A percentile compares a stretch with the other conserved stretches of the same genome.
These are phyloP conservation scores for Herpetotheres cachinnans DNA, from an alignment of 2,113 vertebrate species.

Conservation along the genomic window DNA sequence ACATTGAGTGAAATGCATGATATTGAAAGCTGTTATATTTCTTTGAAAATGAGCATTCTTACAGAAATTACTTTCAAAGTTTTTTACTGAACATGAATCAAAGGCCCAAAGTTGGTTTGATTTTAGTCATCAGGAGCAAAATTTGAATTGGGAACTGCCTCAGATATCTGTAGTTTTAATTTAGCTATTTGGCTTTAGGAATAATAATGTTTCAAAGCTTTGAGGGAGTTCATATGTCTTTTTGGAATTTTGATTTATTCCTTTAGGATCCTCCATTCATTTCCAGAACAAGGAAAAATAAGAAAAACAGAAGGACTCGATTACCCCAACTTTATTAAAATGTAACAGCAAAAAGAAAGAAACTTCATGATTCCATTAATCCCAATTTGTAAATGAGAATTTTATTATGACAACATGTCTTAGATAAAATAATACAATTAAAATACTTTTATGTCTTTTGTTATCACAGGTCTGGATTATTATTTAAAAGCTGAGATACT, in stretches of 20 bases:
- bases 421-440: not conserved
- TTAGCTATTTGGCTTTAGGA: slow-evolving; percentile 9
- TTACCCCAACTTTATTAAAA: not conserved
- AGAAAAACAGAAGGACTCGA: not conserved
- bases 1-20: not conserved
- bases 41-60: slow-evolving; percentile 38
- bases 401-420: not conserved
- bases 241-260: not conserved
- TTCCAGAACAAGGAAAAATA: not conserved
- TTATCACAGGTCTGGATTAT: not conserved
- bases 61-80: slow-evolving; percentile 25
- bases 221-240: not conserved
- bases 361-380: not conserved
- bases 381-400: not conserved
- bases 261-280: not conserved
- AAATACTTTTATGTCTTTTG: not conserved
- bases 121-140: not conserved
- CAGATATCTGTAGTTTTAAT: not conserved
- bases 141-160: not conserved
- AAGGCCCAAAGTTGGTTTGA: slow-evolving; percentile 12
- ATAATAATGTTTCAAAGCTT: not conserved
- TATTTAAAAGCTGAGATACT: not conserved
- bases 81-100: not conserved
- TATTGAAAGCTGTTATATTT: slow-evolving; percentile 14
- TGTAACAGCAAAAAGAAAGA: not conserved